These are phyloP conservation scores for Monodelphis domestica DNA, from an alignment of 2,797 vertebrate species.

Conservation along the genomic window DNA sequence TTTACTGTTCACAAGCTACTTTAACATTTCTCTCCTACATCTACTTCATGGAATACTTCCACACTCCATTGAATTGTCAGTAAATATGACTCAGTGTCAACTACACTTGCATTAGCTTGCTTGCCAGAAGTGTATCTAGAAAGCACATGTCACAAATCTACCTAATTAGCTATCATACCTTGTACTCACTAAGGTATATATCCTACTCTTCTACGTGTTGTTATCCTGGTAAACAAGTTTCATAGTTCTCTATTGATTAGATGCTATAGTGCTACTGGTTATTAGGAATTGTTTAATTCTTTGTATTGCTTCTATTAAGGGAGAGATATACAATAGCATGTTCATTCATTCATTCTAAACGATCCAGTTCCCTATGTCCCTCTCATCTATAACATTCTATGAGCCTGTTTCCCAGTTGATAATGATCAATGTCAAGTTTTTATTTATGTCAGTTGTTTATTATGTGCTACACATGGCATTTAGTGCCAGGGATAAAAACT, in stretches of 20 bases:
- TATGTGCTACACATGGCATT: neutral
- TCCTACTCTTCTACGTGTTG: neutral
- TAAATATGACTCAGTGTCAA: conserved; percentile 21
- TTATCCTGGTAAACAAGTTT: neutral
- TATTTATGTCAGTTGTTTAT: neutral
- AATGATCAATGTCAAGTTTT: neutral
- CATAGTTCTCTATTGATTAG: neutral
- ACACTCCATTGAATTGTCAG: neutral
- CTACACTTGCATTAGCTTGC: neutral
- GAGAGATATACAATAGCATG: neutral
- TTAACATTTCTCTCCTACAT: conserved; percentile 22
- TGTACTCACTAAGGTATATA: neutral
- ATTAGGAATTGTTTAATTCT: neutral
- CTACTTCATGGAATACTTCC: neutral
- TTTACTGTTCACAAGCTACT: conserved; percentile 32
- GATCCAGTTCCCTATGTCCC: neutral
- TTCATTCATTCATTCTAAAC: neutral
- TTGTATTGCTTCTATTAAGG: neutral
- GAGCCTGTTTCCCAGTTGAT: neutral
- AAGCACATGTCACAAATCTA: neutral
- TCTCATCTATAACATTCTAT: neutral
- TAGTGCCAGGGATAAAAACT: neutral
- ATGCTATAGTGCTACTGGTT: neutral
- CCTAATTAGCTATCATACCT: neutral
- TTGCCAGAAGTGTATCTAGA: conserved; percentile 18